Base-by-base conservation (phyloP, 2,113 vertebrate species). In the Anguilla japonica region DNA sequence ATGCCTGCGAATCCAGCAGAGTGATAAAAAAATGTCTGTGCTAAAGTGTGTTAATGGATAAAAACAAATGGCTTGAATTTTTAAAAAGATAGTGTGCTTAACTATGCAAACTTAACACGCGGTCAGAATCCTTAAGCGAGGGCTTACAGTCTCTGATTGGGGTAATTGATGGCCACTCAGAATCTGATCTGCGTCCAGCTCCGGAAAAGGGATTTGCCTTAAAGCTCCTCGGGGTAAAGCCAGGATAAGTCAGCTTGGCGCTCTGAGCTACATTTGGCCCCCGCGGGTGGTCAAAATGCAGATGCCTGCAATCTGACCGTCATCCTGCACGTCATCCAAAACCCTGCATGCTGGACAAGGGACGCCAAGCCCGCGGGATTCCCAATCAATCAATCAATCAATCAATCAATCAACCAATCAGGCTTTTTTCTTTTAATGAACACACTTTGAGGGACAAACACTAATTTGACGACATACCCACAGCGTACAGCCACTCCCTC, bases 101-200 rank as follows among this genome's bases (percentile, higher is more conserved):
- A 14, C 50, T 53, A 53, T 13, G 43, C 8, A 8, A 6, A 46
- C 8, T 0, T 46, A 46, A 46, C 43, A 46, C 43, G 8, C 8
- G 8, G 43, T 46, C 43, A 6, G 43, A 46, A 20, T 60, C 56
- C 15, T 60, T 9, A 20, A 20, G 56, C 15, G 18, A 22, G 18
- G 60, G 20, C 18, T 26, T 67, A 26, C 20, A 67, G 60, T 20
- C 50, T 3, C 60, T 67, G 60, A 67, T 20, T 67, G 26, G 11
- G 46, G 22, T 22, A 43, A 81, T 29, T 16, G 79, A 82, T 41
- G 41, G 41, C 41, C 40, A 14, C 46, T 83, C 46, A 83, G 20
- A 26, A 83, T 82, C 40, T 83, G 46, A 83, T 43, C n/a, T 53
- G 50, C 14, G 50, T 16, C 41, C 81, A 83, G 22, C 81, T 75